Evolutionary conservation across 2,888 invertebrate species (phyloP), one percentile per base, ranked within the genome.

Genomic region (Parascotia fuliginaria): DNA sequence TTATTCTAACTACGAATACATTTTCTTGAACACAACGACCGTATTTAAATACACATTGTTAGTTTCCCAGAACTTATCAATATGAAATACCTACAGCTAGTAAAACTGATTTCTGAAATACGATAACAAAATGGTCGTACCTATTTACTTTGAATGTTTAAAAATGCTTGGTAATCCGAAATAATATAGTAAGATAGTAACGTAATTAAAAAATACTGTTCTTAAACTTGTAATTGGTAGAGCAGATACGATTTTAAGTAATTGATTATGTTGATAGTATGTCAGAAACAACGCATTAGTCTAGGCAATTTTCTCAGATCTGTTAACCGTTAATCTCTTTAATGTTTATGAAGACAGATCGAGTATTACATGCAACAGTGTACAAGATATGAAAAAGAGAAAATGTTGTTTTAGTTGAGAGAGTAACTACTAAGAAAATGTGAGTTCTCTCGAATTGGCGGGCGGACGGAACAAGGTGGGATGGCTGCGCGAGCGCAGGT

Each of bases 401-500:
- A 73, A 73, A 70, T 62, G 61, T 60, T 60, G 49, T 53, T 58
- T 61, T 61, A 63, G 64, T 69, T 55, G 57, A 47, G 62, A 73
- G 65, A 65, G 63, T 70, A 63, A 65, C 57, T 81, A 79, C 81
- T 83, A 83, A 81, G 86, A 87, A 87, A 84, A 85, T 80, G 79
- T 73, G 78, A 77, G 80, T 79, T 81, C 77, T 74, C 65, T 81
- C 73, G 81, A 82, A 80, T 77, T 76, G 77, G 70, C 65, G 62
- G 69, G 57, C 66, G 72, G 67, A 73, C 73, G 77, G 79, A 79
- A 77, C 79, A 84, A 86, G 86, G 87, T 85, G 78, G 85, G 82
- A 81, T 80, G 78, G 75, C 55, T 72, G 84, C 83, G 84, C 82
- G 75, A 73, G 83, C 86, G 86, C 89, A 90, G 91, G 91, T 91